Percentiles rank a stretch among this genome's conserved stretches.
Evolutionary conservation across 2,888 invertebrate species (phyloP).

Genomic region (Leptopterna dolabrata): DNA sequence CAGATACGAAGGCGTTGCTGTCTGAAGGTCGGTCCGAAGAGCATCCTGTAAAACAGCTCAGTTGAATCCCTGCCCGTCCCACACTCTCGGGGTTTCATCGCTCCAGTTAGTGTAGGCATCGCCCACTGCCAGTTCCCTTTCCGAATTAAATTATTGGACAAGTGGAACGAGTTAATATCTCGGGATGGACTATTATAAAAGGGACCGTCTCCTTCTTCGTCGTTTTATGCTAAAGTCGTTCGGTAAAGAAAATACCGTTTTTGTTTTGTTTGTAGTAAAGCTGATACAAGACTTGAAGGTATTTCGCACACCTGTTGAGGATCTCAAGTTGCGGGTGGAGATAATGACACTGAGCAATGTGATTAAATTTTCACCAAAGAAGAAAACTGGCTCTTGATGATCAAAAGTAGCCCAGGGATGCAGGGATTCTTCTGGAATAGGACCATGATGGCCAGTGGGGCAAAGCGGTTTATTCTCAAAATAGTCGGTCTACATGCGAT

Average conservation of each 20-base stretch:
- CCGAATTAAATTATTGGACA: slow-evolving; percentile 35
- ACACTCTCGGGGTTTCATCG: not conserved
- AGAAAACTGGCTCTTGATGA: no score
- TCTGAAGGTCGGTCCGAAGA: not conserved
- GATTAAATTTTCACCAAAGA: no score
- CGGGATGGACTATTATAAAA: not conserved
- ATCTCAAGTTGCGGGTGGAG: no score
- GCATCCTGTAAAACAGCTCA: not conserved
- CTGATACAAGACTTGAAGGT: not conserved
- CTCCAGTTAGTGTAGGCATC: slow-evolving; percentile 24
- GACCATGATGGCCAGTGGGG: no score
- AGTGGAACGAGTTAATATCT: slow-evolving; percentile 25
- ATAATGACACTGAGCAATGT: no score
- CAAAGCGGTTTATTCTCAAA: no score
- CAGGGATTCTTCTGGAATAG: no score
- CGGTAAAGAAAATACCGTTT: not conserved
- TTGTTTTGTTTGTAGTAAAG: not conserved
- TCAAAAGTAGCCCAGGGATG: no score
- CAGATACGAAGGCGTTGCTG: not conserved
- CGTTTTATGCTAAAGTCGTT: not conserved
- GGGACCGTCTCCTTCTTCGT: not conserved
- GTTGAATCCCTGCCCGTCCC: not conserved
- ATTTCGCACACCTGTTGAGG: not conserved
- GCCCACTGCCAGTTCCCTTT: slow-evolving; percentile 18
- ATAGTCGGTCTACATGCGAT: no score